These are phyloP conservation scores for Oscheius sp. DNA, from an alignment of 1,140 invertebrate genomes.

Conservation along the genomic window DNA sequence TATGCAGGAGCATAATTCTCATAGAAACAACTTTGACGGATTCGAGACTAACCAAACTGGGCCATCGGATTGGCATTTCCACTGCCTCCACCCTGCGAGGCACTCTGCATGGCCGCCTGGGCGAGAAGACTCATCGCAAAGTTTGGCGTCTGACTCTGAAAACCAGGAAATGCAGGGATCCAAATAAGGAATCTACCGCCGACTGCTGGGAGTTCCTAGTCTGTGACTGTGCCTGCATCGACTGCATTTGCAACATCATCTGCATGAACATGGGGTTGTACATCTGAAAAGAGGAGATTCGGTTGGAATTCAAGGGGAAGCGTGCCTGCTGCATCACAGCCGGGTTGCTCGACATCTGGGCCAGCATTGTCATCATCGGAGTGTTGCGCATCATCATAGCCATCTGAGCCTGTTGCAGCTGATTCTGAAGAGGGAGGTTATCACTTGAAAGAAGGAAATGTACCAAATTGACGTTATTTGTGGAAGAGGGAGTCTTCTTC, in stretches of 20 bases:
- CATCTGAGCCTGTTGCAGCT: constrained; percentile 19
- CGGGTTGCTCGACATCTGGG: not conserved
- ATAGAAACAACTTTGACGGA: too few species aligned
- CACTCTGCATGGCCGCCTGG: not conserved
- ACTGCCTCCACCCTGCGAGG: not conserved
- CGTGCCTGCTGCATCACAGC: not conserved
- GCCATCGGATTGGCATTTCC: not conserved
- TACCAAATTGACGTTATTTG: too few species aligned
- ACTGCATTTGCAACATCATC: not conserved
- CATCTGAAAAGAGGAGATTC: too few species aligned
- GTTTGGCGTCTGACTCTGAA: too few species aligned
- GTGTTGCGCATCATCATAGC: not conserved
- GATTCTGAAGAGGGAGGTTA: not conserved
- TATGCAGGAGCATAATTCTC: too few species aligned
- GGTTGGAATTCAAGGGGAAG: too few species aligned
- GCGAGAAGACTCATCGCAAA: too few species aligned
- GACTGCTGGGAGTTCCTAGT: too few species aligned
- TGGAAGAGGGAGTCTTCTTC: too few species aligned
- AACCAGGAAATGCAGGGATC: too few species aligned
- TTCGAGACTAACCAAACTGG: not conserved
- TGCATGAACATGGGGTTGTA: not conserved
- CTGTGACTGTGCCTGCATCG: not conserved
- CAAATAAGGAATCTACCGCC: too few species aligned
- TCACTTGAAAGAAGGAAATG: too few species aligned
- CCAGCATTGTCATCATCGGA: not conserved